These are phyloP conservation scores for Zapus hudsonius DNA, from an alignment of 2,113 vertebrate species.

Conservation along the genomic window DNA sequence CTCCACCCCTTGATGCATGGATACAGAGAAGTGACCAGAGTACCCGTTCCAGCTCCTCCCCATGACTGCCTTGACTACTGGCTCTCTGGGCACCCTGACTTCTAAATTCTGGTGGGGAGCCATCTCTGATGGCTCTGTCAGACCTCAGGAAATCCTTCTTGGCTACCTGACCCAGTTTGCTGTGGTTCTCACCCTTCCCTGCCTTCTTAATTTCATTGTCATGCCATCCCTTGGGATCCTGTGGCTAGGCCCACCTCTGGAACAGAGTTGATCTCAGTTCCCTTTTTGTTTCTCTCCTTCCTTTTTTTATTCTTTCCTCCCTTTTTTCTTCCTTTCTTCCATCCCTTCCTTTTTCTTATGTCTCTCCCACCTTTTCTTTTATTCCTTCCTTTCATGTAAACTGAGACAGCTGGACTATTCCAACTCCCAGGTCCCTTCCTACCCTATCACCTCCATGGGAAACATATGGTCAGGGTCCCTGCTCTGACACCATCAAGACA, in stretches of 20 bases:
- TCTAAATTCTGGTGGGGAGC: neutral
- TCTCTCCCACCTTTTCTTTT: neutral
- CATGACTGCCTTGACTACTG: neutral
- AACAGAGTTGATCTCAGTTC: neutral
- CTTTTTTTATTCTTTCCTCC: neutral
- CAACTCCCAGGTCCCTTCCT: neutral
- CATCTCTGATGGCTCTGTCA: neutral
- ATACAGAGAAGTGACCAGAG: neutral
- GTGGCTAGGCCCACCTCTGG: neutral
- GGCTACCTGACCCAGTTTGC: neutral
- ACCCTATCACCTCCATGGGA: neutral
- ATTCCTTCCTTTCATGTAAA: neutral
- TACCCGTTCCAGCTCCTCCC: neutral
- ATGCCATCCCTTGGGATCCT: neutral
- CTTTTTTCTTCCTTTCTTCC: neutral
- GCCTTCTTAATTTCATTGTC: constrained; percentile 6
- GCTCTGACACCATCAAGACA: neutral
- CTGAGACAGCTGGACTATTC: neutral
- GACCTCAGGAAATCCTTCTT: neutral
- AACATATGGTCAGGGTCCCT: neutral
- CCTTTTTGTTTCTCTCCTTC: neutral
- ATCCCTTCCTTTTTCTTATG: neutral
- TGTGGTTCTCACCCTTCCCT: neutral
- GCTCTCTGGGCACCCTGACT: neutral
- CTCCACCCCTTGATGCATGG: neutral